Percentiles rank a stretch among this genome's conserved stretches.
Conservation (phyloP, 2,113 vertebrate genomes). For the Gasterosteus nipponicus region DNA sequence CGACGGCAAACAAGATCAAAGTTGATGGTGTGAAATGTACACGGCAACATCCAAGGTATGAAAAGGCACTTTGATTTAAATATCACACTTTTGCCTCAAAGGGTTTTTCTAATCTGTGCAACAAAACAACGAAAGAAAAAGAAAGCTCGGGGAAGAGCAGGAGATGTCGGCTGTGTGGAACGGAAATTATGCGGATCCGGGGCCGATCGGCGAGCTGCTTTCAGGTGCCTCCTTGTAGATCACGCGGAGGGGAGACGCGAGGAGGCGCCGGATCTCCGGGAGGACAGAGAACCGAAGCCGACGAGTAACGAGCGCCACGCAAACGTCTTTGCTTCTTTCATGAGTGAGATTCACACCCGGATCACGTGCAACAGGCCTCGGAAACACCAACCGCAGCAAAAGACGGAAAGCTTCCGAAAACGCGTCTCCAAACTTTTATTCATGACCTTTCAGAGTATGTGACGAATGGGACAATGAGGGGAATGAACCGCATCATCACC, state of each 20-base stretch:
- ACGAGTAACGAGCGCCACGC: too few relatives aligned
- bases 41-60: not conserved
- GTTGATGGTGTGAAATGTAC: not conserved
- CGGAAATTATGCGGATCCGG: not conserved
- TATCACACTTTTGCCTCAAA: not conserved
- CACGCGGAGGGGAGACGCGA: not conserved
- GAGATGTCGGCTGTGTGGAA: too few relatives aligned
- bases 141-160: not conserved
- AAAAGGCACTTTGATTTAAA: not conserved
- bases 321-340: not conserved
- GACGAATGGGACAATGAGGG: not conserved
- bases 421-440: not conserved
- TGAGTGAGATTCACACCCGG: not conserved
- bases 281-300: too few relatives aligned
- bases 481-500: not conserved
- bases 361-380: not conserved
- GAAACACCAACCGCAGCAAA: not conserved
- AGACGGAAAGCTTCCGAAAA: not conserved
- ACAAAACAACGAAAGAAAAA: not conserved
- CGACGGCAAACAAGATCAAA: not conserved
- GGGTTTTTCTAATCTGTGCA: not conserved
- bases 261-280: not conserved
- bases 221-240: not conserved
- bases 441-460: not conserved
- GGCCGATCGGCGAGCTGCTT: not conserved